These are phyloP conservation scores for Campoletis raptor DNA, from an alignment of 2,888 invertebrate genomes.

Conservation along the genomic window DNA sequence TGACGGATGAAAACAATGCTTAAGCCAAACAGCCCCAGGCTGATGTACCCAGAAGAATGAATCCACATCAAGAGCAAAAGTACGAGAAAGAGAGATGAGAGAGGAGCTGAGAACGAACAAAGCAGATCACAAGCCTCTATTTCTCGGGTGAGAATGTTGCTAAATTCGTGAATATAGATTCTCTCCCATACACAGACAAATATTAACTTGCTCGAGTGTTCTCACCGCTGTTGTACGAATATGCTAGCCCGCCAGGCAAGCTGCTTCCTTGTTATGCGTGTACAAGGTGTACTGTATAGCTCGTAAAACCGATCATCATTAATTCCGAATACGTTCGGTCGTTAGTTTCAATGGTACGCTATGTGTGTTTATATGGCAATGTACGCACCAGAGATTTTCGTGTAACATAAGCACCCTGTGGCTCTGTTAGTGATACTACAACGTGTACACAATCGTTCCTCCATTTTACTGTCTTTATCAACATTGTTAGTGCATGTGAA, in stretches of 20 bases:
- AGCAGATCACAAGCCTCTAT: slow-evolving; percentile 8
- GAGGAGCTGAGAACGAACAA: slow-evolving; percentile 27
- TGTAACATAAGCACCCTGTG: not conserved
- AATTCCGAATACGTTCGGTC: slow-evolving; percentile 74
- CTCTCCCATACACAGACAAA: not conserved
- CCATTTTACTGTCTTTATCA: not conserved
- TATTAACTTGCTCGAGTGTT: slow-evolving; percentile 8
- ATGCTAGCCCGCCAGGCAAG: slow-evolving; percentile 1
- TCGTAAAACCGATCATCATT: slow-evolving; percentile 77
- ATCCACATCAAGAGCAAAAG: not conserved
- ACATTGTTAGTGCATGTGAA: not conserved
- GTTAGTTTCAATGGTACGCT: slow-evolving; percentile 73
- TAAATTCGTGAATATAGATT: slow-evolving; percentile 10
- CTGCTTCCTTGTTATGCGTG: slow-evolving; percentile 38
- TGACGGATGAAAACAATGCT: slow-evolving; percentile 72
- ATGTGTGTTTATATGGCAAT: not conserved
- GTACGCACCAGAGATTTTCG: slow-evolving; percentile 27
- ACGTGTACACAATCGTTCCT: not conserved
- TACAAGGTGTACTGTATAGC: slow-evolving; percentile 66
- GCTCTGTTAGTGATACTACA: not conserved
- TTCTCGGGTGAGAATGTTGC: slow-evolving; percentile 16
- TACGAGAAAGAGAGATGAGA: not conserved
- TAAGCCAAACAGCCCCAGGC: slow-evolving; percentile 68
- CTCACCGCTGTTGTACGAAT: slow-evolving; percentile 13
- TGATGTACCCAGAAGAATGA: slow-evolving; percentile 7